Evolutionary conservation across 2,888 invertebrate species (phyloP), one percentile per base, ranked within the genome.

Genomic region (Habrosyne pyritoides): DNA sequence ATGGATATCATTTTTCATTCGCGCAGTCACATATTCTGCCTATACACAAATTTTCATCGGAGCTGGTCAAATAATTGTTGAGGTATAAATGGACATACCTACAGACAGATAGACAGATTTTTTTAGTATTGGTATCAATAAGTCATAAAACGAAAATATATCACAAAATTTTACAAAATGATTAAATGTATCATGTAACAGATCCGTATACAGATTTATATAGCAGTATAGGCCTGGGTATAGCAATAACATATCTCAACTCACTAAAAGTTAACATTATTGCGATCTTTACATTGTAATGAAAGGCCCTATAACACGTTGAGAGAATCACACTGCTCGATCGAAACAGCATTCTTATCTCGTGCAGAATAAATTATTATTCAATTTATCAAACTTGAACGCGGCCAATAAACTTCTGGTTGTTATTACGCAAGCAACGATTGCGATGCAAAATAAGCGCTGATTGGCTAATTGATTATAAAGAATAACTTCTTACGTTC

Each of bases 341-440:
- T 88, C 89, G 68, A 42, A 42, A 42, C 18, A 18, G 12, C 67
- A 68, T 69, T 65, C 83, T 87, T 90, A 90, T 91, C 89, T 86
- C 64, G 74, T 66, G 72, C 72, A 67, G 77, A 87, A 90, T 91
- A 91, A 91, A 91, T 91, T 90, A 89, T 88, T 89, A 89, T 87
- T 88, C 89, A 89, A 91, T 91, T 89, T 90, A 91, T 91, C 89
- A 89, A 77, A 70, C 73, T 69, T 61, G 66, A 74, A 71, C 83
- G 81, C 71, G 75, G 77, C 84, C 82, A 87, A 89, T 90, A 89
- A 89, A 91, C 90, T 90, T 81, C 89, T 85, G 87, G 81, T 77
- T 74, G 84, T 88, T 89, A 88, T 89, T 87, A 87, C 89, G 84
- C 84, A 42, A 75, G 64, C 66, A 67, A 67, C 71, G 86, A 89